Percentiles rank a stretch among this genome's conserved stretches.
Conservation (phyloP, 2,888 invertebrate genomes). For the Theretra japonica region DNA sequence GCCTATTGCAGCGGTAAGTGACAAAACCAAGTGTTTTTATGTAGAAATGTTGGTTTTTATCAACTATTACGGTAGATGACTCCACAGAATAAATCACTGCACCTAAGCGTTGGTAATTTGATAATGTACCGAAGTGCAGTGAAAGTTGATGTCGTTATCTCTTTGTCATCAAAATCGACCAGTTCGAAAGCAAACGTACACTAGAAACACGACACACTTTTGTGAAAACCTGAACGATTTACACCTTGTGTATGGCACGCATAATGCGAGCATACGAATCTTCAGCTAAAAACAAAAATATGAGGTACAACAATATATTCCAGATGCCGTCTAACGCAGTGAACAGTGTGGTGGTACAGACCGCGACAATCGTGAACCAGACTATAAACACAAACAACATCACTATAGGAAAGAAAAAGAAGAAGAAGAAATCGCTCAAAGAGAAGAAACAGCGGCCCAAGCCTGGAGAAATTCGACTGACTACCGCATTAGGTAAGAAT, state of each 20-base stretch:
- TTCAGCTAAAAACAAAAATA: neutral
- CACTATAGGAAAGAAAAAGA: conserved; percentile 71
- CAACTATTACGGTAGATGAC: too few relatives aligned
- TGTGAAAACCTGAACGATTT: too few relatives aligned
- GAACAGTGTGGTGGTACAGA: conserved; percentile 78
- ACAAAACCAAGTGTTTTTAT: neutral
- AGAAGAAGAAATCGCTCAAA: conserved; percentile 91
- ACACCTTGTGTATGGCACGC: too few relatives aligned
- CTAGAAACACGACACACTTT: too few relatives aligned
- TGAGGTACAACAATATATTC: neutral
- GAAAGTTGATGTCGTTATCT: too few relatives aligned
- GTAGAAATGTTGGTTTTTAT: neutral
- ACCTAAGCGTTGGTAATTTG: too few relatives aligned
- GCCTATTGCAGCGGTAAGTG: conserved; percentile 57
- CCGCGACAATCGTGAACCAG: conserved; percentile 77
- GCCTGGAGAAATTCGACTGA: conserved; percentile 92
- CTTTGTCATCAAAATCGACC: too few relatives aligned
- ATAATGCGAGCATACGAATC: too few relatives aligned
- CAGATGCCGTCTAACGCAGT: conserved; percentile 69
- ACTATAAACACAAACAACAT: conserved; percentile 61
- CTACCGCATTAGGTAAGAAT: conserved; percentile 86
- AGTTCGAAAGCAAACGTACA: too few relatives aligned
- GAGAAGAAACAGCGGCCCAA: conserved; percentile 93
- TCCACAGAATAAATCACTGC: too few relatives aligned
- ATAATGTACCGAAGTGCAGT: too few relatives aligned